Percentiles rank a stretch among this genome's conserved stretches.
Evolutionary conservation across 2,888 invertebrate genomes (phyloP).

Genomic region (Melitaea athalia): DNA sequence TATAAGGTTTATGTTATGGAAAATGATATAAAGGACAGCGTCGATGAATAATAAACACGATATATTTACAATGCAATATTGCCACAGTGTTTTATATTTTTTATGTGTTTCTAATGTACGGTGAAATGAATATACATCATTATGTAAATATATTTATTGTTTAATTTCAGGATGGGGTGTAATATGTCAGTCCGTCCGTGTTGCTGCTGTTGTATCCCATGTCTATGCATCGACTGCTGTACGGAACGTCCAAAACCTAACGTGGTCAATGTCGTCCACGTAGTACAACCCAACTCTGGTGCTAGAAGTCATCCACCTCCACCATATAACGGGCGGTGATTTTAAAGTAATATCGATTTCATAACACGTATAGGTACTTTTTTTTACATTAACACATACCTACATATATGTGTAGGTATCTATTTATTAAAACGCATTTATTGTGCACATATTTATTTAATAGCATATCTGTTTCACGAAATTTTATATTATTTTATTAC

Average conservation of each 20-base stretch:
- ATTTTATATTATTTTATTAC: too few species aligned
- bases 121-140: not conserved
- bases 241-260: conserved; percentile 50
- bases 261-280: conserved; percentile 49
- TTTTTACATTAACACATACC: not conserved
- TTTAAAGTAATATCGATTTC: not conserved
- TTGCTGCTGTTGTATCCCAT: conserved; percentile 73
- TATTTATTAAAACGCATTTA: too few species aligned
- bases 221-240: conserved; percentile 72
- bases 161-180: conserved; percentile 71
- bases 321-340: conserved; percentile 48
- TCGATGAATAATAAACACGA: too few species aligned
- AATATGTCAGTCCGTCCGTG: conserved; percentile 71
- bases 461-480: too few species aligned
- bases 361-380: not conserved
- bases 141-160: conserved; percentile 5
- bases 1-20: too few species aligned
- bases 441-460: too few species aligned
- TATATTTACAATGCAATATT: not conserved
- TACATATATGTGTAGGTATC: too few species aligned
- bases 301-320: conserved; percentile 56
- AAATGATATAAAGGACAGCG: too few species aligned
- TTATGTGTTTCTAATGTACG: too few species aligned
- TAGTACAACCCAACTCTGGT: conserved; percentile 36
- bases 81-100: too few species aligned